Base-by-base conservation (phyloP, 2,888 invertebrate genomes). In the Amiota minor region DNA sequence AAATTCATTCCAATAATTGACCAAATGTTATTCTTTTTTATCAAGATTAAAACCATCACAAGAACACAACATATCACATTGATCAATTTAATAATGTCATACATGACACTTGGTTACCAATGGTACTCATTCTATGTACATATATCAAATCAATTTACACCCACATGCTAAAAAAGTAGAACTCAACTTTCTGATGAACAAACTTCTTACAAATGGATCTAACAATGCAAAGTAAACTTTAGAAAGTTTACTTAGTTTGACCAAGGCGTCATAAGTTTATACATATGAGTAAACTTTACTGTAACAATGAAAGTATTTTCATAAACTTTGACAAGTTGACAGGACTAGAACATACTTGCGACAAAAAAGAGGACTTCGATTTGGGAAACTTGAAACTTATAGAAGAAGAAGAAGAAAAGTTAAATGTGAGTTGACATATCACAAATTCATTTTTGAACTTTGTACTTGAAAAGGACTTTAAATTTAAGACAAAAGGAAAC, bases 301-400 rank as follows among this genome's bases (percentile, higher is more conserved):
- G 2, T 2, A 53, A 53, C 20, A 61, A 61, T 18, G 23, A 72
- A 71, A 70, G 69, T 69, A 72, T 75, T 73, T 76, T 67, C 74
- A 75, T 79, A 74, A 84, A 81, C 84, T 83, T 85, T 84, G 83
- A 83, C 82, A 81, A 76, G 70, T 74, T 77, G 76, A 64, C 72
- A 73, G 70, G 62, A 74, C 67, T 62, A 72, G 64, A 49, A 10
- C 8, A 76, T 18, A 59, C 59, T 12, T 35, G 62, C 35, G 12
- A 62, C 53, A 53, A n/a, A n/a, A 12, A 53, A 53, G 14, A 53
- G 12, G 35, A 35, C 35, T 35, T 35, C 35, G 35, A 35, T 35
- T 35, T 35, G 35, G 35, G 35, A 35, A 35, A 35, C 35, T 35
- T 35, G 35, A 35, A 35, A 35, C 53, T 50, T 50, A 50, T 50